phyloP scores from a whole-genome alignment of 2,888 invertebrate genomes.

The Spilarctia lutea region DNA sequence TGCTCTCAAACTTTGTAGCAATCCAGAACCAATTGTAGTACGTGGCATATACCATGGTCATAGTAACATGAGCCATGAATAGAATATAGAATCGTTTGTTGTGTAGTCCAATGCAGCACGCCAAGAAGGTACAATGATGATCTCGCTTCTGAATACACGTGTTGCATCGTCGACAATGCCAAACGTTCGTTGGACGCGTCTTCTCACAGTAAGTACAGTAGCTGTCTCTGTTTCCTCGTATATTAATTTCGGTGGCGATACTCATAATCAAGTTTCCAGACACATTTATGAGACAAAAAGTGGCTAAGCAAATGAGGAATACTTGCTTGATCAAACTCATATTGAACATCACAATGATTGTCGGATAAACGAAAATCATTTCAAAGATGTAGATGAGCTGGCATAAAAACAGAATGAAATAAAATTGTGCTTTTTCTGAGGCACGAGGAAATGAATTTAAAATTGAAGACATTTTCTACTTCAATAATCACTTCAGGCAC shows the following conservation, averaged over 20 bases:
- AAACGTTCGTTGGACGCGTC: conserved; percentile 90
- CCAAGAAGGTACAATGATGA: conserved; percentile 94
- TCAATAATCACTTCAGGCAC: not conserved
- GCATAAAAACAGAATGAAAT: conserved; percentile 56
- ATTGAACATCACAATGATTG: conserved; percentile 53
- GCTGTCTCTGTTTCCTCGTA: conserved; percentile 53
- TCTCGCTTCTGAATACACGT: conserved; percentile 93
- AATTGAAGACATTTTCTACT: not conserved
- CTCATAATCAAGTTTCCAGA: conserved; percentile 70
- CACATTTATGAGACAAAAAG: conserved; percentile 68
- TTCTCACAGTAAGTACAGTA: conserved; percentile 92
- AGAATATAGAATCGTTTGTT: conserved; percentile 94
- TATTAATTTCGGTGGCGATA: conserved; percentile 60
- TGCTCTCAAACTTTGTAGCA: conserved; percentile 65
- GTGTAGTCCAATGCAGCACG: conserved; percentile 92
- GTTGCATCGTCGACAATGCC: conserved; percentile 94
- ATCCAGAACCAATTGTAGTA: conserved; percentile 89
- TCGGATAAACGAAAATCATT: conserved; percentile 63
- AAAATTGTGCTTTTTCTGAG: conserved; percentile 41
- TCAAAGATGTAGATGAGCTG: conserved; percentile 65
- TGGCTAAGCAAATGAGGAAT: conserved; percentile 57
- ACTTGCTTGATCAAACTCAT: conserved; percentile 52
- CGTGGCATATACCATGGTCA: conserved; percentile 89
- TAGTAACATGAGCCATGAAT: conserved; percentile 89
- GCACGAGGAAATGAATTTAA: not conserved